Conservation (phyloP, 2,888 invertebrate genomes). For the Drosophila falleni region DNA sequence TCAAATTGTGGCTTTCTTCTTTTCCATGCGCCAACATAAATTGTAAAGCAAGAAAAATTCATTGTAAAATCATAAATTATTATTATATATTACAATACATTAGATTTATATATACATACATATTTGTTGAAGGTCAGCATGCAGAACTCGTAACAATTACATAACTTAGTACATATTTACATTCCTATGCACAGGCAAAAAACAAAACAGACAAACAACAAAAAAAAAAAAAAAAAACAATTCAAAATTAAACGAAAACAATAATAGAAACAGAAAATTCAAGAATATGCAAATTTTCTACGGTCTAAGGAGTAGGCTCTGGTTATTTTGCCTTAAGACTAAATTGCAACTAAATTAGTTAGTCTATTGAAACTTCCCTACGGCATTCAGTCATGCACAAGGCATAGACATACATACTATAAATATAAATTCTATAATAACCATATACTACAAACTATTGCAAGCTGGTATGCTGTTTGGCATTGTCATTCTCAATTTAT, state of each 20-base stretch:
- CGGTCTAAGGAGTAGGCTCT: conserved; percentile 1
- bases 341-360: background rate
- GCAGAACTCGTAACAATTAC: conserved; percentile 8
- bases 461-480: conserved; percentile 7
- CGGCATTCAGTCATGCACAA: conserved; percentile 5
- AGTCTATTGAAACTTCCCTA: background rate
- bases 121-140: conserved; percentile 1
- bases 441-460: background rate
- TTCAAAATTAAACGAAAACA: background rate
- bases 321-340: conserved; percentile 2
- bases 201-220: background rate
- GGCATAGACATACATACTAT: background rate
- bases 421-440: background rate
- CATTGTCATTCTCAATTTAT: background rate
- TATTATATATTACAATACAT: background rate
- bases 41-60: conserved; percentile 11
- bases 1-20: background rate
- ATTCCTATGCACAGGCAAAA: conserved; percentile 14
- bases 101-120: background rate
- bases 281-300: conserved; percentile 3
- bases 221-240: background rate
- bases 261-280: background rate
- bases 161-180: background rate
- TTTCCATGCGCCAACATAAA: conserved; percentile 13
- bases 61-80: conserved; percentile 11